Evolutionary conservation across 1,140 invertebrate genomes (phyloP).

Genomic region (Platorchestia sp.): DNA sequence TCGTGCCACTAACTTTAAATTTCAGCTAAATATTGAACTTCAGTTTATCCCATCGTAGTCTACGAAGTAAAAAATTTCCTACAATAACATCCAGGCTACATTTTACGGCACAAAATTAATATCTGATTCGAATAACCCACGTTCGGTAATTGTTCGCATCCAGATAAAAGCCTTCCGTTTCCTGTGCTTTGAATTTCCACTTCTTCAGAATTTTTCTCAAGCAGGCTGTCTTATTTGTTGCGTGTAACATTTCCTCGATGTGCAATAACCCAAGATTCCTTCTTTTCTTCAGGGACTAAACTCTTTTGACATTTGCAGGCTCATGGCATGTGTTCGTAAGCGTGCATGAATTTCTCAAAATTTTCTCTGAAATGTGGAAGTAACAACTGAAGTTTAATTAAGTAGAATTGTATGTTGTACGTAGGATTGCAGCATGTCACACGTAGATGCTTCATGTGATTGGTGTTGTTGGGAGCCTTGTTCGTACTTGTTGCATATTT

Average conservation of each 20-base stretch:
- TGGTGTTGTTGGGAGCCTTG: neutral
- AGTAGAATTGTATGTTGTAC: neutral
- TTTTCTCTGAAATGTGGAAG: neutral
- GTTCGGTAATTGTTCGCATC: no score
- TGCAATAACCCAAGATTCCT: neutral
- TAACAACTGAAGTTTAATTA: neutral
- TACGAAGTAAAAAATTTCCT: no score
- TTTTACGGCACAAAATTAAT: no score
- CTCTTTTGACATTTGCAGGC: neutral
- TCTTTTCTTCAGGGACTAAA: neutral
- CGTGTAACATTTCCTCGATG: neutral
- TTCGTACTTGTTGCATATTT: neutral
- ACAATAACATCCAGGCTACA: no score
- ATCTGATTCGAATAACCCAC: no score
- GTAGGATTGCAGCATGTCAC: no score
- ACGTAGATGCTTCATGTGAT: neutral
- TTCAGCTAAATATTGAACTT: no score
- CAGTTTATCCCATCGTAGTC: no score
- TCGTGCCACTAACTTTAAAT: no score
- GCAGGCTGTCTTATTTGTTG: neutral
- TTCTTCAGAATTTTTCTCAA: neutral
- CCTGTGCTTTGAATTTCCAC: neutral
- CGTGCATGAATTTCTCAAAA: neutral
- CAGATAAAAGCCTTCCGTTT: neutral
- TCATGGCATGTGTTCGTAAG: neutral